Percentiles rank a stretch among this genome's conserved stretches.
phyloP scores from a whole-genome alignment of 2,113 vertebrate species.

The Cavia porcellus region DNA sequence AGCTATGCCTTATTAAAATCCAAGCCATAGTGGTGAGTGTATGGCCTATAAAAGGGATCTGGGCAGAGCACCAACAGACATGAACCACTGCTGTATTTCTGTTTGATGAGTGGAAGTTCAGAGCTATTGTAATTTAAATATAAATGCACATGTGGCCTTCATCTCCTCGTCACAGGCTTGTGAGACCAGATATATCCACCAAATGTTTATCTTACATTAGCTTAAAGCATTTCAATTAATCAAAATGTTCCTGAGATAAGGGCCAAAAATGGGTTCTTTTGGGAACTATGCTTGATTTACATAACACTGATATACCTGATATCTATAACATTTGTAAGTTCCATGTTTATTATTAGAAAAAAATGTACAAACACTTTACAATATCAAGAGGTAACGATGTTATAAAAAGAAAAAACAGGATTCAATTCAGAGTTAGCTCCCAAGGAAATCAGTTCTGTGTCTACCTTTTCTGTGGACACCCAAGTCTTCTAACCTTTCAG shows the following conservation, averaged over 20 bases:
- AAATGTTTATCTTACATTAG: conserved; percentile 51
- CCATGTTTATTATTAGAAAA: neutral
- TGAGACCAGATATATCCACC: neutral
- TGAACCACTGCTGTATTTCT: neutral
- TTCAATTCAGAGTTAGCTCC: neutral
- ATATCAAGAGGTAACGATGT: neutral
- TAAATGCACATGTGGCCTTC: neutral
- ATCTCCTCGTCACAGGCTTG: neutral
- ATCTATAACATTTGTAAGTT: conserved; percentile 36
- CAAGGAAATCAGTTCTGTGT: neutral
- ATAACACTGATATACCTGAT: too few species aligned
- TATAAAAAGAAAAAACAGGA: neutral
- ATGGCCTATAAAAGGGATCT: neutral
- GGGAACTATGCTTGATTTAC: neutral
- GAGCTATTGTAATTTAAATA: neutral
- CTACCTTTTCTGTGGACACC: neutral
- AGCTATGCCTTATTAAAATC: neutral
- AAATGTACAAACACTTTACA: neutral
- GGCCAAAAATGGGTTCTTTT: conserved; percentile 10
- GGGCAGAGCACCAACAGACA: neutral
- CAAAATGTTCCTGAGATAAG: conserved; percentile 2
- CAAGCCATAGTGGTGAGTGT: neutral
- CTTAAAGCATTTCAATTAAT: conserved; percentile 5
- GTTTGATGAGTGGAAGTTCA: neutral
- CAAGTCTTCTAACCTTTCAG: neutral